Conservation (phyloP, 2,888 invertebrate species). For the Philereme transversata region DNA sequence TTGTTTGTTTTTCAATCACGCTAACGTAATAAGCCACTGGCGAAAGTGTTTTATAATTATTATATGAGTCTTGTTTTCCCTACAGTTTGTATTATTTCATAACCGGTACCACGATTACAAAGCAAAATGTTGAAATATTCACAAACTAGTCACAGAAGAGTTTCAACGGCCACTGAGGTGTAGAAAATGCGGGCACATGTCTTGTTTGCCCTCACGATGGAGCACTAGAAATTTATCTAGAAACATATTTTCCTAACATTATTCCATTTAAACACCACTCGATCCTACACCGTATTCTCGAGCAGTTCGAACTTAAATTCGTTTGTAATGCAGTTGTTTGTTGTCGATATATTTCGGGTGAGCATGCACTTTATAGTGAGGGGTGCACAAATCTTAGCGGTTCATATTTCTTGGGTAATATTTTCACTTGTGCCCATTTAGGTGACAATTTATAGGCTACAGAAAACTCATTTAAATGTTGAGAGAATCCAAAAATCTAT, state of each 20-base stretch:
- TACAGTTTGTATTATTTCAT: too few species aligned
- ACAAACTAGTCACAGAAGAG: slow-evolving; percentile 13
- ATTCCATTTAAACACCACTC: slow-evolving; percentile 46
- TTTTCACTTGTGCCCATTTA: slow-evolving; percentile 29
- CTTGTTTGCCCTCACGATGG: slow-evolving; percentile 57
- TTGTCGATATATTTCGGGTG: slow-evolving; percentile 63
- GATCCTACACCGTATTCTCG: slow-evolving; percentile 41
- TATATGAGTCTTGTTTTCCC: too few species aligned
- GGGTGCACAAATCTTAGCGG: slow-evolving; percentile 59
- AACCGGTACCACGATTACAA: slow-evolving; percentile 9
- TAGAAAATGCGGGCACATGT: slow-evolving; percentile 53
- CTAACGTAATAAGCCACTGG: too few species aligned
- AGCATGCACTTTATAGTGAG: slow-evolving; percentile 60
- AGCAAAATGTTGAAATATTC: slow-evolving; percentile 21
- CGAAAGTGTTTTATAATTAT: too few species aligned
- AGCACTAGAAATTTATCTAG: slow-evolving; percentile 40
- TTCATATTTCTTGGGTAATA: slow-evolving; percentile 58
- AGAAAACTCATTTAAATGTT: slow-evolving; percentile 6
- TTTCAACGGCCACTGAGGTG: slow-evolving; percentile 23
- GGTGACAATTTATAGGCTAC: slow-evolving; percentile 25
- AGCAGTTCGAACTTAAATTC: slow-evolving; percentile 40
- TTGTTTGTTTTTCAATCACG: too few species aligned
- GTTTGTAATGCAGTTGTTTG: slow-evolving; percentile 50
- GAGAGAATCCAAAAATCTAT: neutral
- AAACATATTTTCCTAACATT: slow-evolving; percentile 59